Conservation (phyloP, 1,140 invertebrate genomes). For the Himalopsyche phryganea region DNA sequence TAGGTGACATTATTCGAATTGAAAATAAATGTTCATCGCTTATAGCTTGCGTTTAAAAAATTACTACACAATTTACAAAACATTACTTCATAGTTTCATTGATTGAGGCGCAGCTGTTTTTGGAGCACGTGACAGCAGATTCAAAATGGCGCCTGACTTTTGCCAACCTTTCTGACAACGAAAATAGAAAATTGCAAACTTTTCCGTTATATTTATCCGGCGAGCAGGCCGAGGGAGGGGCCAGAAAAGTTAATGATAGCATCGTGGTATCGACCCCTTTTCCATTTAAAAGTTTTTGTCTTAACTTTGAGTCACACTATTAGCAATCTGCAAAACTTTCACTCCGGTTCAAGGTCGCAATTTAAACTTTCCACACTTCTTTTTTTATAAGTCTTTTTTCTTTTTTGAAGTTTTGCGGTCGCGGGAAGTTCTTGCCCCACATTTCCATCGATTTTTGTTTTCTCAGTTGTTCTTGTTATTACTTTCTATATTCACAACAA, state of each 20-base stretch:
- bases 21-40: no score
- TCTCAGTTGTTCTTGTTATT: slow-evolving; percentile 27
- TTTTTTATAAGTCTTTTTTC: slow-evolving; percentile 30
- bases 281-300: slow-evolving; percentile 48
- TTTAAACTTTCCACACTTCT: slow-evolving; percentile 50
- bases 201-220: slow-evolving; percentile 38
- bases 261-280: slow-evolving; percentile 41
- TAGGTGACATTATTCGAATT: no score
- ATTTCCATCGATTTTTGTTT: slow-evolving; percentile 30
- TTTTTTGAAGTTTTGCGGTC: slow-evolving; percentile 23
- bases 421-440: slow-evolving; percentile 27
- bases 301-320: slow-evolving; percentile 45
- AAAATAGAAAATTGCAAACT: slow-evolving; percentile 37
- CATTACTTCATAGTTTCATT: background rate
- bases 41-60: no score
- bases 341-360: slow-evolving; percentile 54
- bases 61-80: no score
- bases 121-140: slow-evolving; percentile 2
- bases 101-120: slow-evolving; percentile 11
- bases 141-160: slow-evolving; percentile 29
- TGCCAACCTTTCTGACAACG: slow-evolving; percentile 12
- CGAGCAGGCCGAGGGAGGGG: slow-evolving; percentile 15
- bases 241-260: slow-evolving; percentile 37
- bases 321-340: slow-evolving; percentile 54
- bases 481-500: slow-evolving; percentile 29